A percentile compares a stretch with the other conserved stretches of the same genome.
Conservation (phyloP, 2,113 vertebrate species). For the Plecturocebus donacophilus region DNA sequence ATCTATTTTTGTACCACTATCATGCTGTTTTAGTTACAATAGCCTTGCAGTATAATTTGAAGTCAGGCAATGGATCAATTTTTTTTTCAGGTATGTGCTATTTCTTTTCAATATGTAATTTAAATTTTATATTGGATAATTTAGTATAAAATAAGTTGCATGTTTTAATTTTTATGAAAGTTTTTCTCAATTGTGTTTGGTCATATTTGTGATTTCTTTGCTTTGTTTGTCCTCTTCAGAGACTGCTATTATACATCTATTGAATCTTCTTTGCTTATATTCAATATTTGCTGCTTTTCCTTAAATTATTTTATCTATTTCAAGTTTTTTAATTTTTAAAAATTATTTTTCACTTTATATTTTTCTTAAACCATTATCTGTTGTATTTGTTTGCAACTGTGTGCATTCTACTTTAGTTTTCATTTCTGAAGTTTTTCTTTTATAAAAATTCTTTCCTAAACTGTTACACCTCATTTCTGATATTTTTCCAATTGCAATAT, state of each 20-base stretch:
- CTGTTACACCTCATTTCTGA: background rate
- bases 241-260: background rate
- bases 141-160: background rate
- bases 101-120: background rate
- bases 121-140: background rate
- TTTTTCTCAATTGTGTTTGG: background rate
- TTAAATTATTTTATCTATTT: background rate
- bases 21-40: no score
- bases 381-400: background rate
- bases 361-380: background rate
- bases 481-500: background rate
- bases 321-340: background rate
- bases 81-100: background rate
- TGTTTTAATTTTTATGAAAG: background rate
- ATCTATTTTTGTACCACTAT: no score
- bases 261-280: background rate
- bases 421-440: background rate
- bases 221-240: background rate
- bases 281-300: background rate
- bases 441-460: background rate
- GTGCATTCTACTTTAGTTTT: background rate
- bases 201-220: background rate
- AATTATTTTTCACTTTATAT: background rate
- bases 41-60: background rate
- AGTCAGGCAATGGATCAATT: background rate